A percentile compares a stretch with the other conserved stretches of the same genome.
These are phyloP conservation scores for Catocala sponsa DNA, from an alignment of 2,888 invertebrate species.

Conservation along the genomic window DNA sequence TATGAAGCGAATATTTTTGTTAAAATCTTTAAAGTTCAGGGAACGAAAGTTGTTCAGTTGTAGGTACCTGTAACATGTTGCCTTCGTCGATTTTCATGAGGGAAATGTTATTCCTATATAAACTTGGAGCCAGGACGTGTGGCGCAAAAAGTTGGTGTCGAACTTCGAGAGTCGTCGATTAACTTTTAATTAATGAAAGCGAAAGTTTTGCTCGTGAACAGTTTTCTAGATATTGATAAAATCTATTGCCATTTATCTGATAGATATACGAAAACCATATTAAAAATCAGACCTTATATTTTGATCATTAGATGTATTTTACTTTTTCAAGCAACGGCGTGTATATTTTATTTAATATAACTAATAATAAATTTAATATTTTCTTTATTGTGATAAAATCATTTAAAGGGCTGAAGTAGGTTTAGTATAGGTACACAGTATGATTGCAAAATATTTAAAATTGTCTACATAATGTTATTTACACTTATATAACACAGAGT, in stretches of 20 bases:
- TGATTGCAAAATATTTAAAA: too few species aligned
- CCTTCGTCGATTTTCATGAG: slow-evolving; percentile 38
- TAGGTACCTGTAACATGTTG: slow-evolving; percentile 42
- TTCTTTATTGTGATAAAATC: too few species aligned
- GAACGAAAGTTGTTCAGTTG: slow-evolving; percentile 23
- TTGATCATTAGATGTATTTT: too few species aligned
- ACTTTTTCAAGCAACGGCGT: too few species aligned
- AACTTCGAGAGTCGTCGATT: slow-evolving; percentile 56
- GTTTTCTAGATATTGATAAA: slow-evolving; percentile 50
- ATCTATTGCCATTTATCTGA: slow-evolving; percentile 26
- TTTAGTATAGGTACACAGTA: too few species aligned
- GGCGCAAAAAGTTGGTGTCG: slow-evolving; percentile 38
- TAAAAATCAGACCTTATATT: too few species aligned
- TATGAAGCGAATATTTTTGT: slow-evolving; percentile 12
- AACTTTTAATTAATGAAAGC: slow-evolving; percentile 69
- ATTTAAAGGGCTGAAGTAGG: too few species aligned
- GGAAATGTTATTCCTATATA: slow-evolving; percentile 43
- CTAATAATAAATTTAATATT: too few species aligned
- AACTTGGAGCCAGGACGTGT: slow-evolving; percentile 39
- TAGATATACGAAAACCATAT: neutral
- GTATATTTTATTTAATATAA: too few species aligned
- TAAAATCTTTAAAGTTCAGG: slow-evolving; percentile 1
- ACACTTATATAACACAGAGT: too few species aligned
- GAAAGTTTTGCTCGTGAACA: slow-evolving; percentile 53
- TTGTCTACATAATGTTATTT: too few species aligned